A percentile compares a stretch with the other conserved stretches of the same genome.
Evolutionary conservation across 2,797 vertebrate genomes (phyloP).

Genomic region (Spheniscus humboldti): DNA sequence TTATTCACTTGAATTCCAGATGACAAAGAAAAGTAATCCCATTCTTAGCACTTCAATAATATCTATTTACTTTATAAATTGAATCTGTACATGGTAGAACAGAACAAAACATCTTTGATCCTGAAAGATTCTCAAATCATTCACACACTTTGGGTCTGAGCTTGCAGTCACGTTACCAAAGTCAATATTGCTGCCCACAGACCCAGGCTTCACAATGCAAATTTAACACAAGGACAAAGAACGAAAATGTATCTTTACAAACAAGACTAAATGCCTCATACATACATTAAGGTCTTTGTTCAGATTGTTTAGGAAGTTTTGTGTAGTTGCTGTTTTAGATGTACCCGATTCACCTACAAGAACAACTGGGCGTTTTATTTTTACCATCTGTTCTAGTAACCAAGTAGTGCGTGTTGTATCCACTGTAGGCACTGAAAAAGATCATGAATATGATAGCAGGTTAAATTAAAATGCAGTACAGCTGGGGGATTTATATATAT

Average conservation of each 20-base stretch:
- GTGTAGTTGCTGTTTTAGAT: constrained; percentile 94
- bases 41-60: background rate
- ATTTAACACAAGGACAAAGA: background rate
- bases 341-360: constrained; percentile 95
- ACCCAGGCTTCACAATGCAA: background rate
- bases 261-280: background rate
- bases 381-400: constrained; percentile 91
- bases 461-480: background rate
- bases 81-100: background rate
- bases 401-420: constrained; percentile 89
- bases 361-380: constrained; percentile 85
- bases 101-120: background rate
- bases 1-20: background rate
- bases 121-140: background rate
- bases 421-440: constrained; percentile 87
- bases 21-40: background rate
- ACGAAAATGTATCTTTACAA: background rate
- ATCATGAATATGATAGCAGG: background rate
- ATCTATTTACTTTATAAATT: background rate
- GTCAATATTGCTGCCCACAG: background rate
- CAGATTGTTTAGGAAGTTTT: constrained; percentile 87
- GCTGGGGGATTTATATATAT: background rate
- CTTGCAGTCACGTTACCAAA: background rate
- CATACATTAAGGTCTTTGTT: constrained; percentile 79
- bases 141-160: background rate